Conservation (phyloP, 2,113 vertebrate species). For the Odocoileus virginianus region DNA sequence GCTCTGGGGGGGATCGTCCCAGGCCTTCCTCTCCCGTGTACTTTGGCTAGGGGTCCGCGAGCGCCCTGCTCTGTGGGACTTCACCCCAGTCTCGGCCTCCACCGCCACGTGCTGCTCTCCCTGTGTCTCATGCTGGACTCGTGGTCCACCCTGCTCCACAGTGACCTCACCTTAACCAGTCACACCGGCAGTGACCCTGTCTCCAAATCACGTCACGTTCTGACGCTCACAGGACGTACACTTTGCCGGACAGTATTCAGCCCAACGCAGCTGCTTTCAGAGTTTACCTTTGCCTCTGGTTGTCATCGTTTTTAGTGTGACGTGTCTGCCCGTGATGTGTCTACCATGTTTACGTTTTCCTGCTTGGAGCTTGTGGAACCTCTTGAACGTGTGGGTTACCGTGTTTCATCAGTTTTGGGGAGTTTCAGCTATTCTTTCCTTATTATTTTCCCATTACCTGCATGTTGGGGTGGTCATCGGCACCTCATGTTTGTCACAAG, state of each 20-base stretch:
- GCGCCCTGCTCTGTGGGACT: neutral
- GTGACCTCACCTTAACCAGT: neutral
- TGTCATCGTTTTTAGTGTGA: neutral
- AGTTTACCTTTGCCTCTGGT: neutral
- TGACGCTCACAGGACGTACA: neutral
- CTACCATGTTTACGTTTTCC: neutral
- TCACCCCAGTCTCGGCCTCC: neutral
- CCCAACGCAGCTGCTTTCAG: neutral
- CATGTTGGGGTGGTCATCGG: neutral
- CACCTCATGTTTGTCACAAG: neutral
- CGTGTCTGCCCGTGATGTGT: rapidly evolving
- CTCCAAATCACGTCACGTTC: neutral
- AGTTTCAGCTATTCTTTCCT: neutral
- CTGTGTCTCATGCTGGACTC: neutral
- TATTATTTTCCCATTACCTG: neutral
- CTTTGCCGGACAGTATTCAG: neutral
- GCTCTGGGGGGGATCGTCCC: neutral
- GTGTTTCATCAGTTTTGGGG: neutral
- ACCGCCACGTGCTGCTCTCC: rapidly evolving
- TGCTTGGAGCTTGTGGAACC: neutral
- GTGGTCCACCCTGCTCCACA: neutral
- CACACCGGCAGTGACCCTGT: neutral
- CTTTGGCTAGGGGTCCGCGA: no score
- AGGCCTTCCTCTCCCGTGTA: neutral
- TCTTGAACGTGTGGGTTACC: neutral